phyloP scores from a whole-genome alignment of 2,797 vertebrate genomes.

The Aldrovandia affinis region DNA sequence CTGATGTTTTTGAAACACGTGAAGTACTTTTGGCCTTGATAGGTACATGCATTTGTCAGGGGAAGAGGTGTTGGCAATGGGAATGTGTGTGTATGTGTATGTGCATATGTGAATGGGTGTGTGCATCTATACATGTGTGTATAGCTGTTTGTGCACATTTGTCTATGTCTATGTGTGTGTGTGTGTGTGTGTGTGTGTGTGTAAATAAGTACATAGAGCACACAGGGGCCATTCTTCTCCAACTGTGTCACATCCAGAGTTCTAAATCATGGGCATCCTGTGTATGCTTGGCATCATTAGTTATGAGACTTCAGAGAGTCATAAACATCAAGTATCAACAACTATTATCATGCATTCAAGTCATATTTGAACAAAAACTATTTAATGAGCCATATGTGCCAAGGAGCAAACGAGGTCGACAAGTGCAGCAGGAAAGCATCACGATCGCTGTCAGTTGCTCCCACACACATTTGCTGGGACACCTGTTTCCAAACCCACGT shows the following conservation, averaged over 20 bases:
- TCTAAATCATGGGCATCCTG: background rate
- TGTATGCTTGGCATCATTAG: background rate
- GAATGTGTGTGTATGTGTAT: background rate
- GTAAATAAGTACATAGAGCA: background rate
- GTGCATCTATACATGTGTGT: background rate
- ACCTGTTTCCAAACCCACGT: background rate
- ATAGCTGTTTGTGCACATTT: background rate
- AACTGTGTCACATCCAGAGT: background rate
- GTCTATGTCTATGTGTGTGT: background rate
- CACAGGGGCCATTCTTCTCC: background rate
- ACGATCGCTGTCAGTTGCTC: background rate
- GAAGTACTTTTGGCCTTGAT: no score
- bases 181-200: background rate
- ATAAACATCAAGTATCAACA: conserved; percentile 73
- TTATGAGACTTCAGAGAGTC: conserved; percentile 59
- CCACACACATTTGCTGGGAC: background rate
- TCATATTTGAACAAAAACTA: background rate
- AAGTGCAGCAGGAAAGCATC: background rate
- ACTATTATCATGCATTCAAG: background rate
- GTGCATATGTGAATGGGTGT: background rate
- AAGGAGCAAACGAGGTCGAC: background rate
- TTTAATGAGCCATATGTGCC: background rate
- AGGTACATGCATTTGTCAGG: background rate
- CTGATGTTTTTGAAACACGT: no score
- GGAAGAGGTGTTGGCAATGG: background rate